Conservation (phyloP, 2,797 vertebrate genomes). For the Ammospiza maritima region DNA sequence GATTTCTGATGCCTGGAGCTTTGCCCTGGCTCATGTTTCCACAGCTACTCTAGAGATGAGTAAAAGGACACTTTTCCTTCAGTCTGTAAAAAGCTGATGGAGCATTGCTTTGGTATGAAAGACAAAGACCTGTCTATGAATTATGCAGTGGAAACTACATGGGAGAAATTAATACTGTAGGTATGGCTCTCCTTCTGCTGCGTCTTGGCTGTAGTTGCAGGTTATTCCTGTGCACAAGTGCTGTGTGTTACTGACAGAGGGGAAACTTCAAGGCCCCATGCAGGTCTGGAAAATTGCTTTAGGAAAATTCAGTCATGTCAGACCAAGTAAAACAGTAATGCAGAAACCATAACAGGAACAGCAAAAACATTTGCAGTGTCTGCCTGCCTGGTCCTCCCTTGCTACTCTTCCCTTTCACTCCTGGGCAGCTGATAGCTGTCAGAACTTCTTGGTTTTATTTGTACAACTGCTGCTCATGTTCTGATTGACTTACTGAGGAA, state of each 20-base stretch:
- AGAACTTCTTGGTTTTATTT: not conserved
- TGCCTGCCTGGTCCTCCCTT: not conserved
- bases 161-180: not conserved
- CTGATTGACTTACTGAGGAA: not conserved
- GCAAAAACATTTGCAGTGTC: not conserved
- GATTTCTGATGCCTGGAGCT: not conserved
- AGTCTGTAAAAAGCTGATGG: not conserved
- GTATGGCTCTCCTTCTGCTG: not conserved
- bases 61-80: not conserved
- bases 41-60: not conserved
- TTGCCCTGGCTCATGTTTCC: not conserved
- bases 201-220: not conserved
- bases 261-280: not conserved
- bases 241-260: not conserved
- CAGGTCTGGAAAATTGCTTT: not conserved
- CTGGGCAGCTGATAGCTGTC: not conserved
- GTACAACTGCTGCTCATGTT: not conserved
- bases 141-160: not conserved
- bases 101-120: not conserved
- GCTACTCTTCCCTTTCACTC: not conserved
- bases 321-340: not conserved
- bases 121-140: not conserved
- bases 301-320: not conserved
- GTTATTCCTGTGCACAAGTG: not conserved
- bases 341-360: not conserved